phyloP scores from a whole-genome alignment of 92 coral and sea anemone species.

The Pocillopora meandrina region DNA sequence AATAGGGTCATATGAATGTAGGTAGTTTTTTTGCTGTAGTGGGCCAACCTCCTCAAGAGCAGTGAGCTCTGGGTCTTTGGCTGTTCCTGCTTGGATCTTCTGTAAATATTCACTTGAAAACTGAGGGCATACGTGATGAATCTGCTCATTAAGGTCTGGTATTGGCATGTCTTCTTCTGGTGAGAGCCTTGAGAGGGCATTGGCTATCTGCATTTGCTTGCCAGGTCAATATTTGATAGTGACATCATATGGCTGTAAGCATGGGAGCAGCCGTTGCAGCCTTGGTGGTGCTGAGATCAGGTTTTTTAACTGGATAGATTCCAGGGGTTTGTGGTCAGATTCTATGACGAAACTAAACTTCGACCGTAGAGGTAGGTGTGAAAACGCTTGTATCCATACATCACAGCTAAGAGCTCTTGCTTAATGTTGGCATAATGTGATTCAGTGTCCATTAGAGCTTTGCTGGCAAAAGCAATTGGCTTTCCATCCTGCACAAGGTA shows the following conservation, averaged over 20 bases:
- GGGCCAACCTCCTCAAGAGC: conserved; percentile 50
- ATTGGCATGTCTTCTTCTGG: conserved; percentile 30
- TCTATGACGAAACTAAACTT: conserved; percentile 2
- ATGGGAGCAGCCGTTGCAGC: conserved; percentile 33
- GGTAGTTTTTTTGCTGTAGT: conserved; percentile 34
- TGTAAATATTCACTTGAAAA: conserved; percentile 37
- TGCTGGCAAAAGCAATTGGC: conserved; percentile 50
- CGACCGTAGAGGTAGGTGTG: conserved; percentile 27
- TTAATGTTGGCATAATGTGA: conserved; percentile 42
- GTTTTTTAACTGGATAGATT: conserved; percentile 36
- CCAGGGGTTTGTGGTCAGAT: conserved; percentile 40
- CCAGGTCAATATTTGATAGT: conserved; percentile 1
- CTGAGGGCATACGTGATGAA: conserved; percentile 27
- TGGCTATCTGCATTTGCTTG: conserved; percentile 14
- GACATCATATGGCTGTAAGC: conserved; percentile 30
- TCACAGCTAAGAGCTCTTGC: conserved; percentile 46
- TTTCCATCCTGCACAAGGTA: conserved; percentile 36
- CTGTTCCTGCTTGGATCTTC: conserved; percentile 14
- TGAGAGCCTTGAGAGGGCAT: conserved; percentile 38
- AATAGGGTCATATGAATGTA: not conserved
- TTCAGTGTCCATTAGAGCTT: conserved; percentile 45
- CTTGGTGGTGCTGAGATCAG: conserved; percentile 33
- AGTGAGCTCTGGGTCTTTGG: conserved; percentile 32
- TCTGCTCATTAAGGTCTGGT: conserved; percentile 36
- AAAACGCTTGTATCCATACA: conserved; percentile 41